Percentiles rank a stretch among this genome's conserved stretches.
Evolutionary conservation across 2,888 invertebrate species (phyloP).

Genomic region (Stenodera caucasica): DNA sequence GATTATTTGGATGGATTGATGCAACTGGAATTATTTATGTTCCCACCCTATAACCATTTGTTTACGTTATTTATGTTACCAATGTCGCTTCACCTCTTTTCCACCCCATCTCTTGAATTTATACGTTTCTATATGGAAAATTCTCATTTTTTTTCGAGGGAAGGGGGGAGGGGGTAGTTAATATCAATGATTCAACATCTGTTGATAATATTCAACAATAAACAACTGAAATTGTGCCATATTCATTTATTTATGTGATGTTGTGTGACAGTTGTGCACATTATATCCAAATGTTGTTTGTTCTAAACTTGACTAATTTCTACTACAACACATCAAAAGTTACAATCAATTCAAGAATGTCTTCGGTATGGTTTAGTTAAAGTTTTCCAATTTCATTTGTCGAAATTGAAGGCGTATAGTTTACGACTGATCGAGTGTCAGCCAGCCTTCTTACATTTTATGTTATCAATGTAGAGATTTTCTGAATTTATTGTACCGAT

Average conservation of each 20-base stretch:
- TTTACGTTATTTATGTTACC: slow-evolving; percentile 48
- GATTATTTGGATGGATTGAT: slow-evolving; percentile 54
- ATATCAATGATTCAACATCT: slow-evolving; percentile 1
- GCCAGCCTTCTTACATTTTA: neutral
- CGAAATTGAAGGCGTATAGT: slow-evolving; percentile 25
- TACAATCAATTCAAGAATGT: slow-evolving; percentile 15
- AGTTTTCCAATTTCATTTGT: slow-evolving; percentile 29
- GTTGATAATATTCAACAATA: slow-evolving; percentile 3
- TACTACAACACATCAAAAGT: slow-evolving; percentile 40
- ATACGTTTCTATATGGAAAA: too few relatives aligned
- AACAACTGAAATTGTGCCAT: slow-evolving; percentile 22
- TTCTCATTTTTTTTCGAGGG: too few relatives aligned
- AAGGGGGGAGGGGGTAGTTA: too few relatives aligned
- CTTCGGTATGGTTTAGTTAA: slow-evolving; percentile 7
- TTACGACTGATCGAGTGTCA: slow-evolving; percentile 29
- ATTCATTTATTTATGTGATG: slow-evolving; percentile 48
- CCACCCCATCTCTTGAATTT: neutral
- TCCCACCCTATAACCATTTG: slow-evolving; percentile 51
- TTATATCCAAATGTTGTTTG: slow-evolving; percentile 48
- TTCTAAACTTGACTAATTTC: slow-evolving; percentile 48
- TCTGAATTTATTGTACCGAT: neutral
- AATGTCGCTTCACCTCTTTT: neutral
- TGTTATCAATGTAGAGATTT: slow-evolving; percentile 5
- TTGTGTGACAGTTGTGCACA: slow-evolving; percentile 44
- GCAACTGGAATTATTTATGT: slow-evolving; percentile 53